These are phyloP conservation scores for Phallusia fumigata DNA, from an alignment of 23 tunicate species.

Conservation along the genomic window DNA sequence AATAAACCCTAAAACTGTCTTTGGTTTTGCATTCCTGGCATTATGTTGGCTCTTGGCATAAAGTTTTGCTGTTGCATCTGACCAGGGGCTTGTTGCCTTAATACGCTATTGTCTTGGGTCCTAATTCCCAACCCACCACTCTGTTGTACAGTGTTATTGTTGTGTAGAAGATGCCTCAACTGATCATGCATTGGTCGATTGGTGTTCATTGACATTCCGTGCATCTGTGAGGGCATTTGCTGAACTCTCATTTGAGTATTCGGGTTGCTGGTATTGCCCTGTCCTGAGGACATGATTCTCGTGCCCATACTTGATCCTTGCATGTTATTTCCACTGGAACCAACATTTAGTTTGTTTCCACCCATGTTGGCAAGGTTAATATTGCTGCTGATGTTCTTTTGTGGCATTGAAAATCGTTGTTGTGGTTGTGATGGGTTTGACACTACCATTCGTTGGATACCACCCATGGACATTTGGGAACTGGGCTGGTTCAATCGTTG, in stretches of 20 bases:
- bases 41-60: conserved; percentile 22
- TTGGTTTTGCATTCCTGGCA: conserved; percentile 54
- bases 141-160: conserved; percentile 10
- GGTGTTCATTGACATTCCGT: conserved; percentile 4
- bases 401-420: conserved; percentile 2
- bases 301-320: neutral
- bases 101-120: conserved; percentile 23
- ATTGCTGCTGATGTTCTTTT: neutral
- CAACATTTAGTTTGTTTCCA: conserved; percentile 1
- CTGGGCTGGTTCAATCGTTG: neutral
- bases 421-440: neutral
- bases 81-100: conserved; percentile 26
- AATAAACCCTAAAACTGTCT: neutral
- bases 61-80: conserved; percentile 42
- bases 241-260: neutral
- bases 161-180: conserved; percentile 13
- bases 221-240: conserved; percentile 5
- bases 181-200: conserved; percentile 34
- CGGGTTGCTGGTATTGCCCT: neutral
- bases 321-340: conserved; percentile 2
- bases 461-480: neutral
- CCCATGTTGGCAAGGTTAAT: neutral
- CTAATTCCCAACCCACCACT: conserved; percentile 6
- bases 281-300: conserved; percentile 8
- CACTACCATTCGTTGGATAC: neutral